phyloP scores from a whole-genome alignment of 2,797 vertebrate species.

The Avahi laniger region DNA sequence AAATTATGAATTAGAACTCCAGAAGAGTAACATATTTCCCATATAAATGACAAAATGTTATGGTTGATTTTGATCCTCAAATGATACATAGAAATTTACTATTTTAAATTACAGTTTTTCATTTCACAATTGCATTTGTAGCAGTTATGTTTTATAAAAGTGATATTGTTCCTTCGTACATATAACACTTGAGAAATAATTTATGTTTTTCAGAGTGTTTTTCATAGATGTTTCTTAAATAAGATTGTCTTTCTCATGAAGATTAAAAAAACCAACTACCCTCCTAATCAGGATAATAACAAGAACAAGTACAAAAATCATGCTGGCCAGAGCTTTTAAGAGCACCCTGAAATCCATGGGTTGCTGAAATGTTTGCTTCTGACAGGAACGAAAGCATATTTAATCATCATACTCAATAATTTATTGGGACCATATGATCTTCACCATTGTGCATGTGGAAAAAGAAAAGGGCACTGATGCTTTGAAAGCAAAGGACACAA shows the following conservation, averaged over 20 bases:
- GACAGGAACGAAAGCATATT: background rate
- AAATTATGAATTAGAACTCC: background rate
- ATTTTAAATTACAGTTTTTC: constrained; percentile 38
- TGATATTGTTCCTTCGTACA: background rate
- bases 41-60: background rate
- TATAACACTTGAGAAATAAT: constrained; percentile 15
- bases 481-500: background rate
- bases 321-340: constrained; percentile 51
- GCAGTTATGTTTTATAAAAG: constrained; percentile 23
- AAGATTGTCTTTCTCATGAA: background rate
- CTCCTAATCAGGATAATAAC: constrained; percentile 55
- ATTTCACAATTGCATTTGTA: background rate
- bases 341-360: background rate
- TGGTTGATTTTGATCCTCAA: background rate
- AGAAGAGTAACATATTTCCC: background rate
- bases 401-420: constrained; percentile 40
- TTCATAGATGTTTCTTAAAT: constrained; percentile 39
- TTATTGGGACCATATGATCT: constrained; percentile 25
- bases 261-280: background rate
- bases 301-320: constrained; percentile 29
- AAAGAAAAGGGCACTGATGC: background rate
- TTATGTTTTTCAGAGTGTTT: constrained; percentile 39
- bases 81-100: background rate
- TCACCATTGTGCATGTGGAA: background rate
- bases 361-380: constrained; percentile 45